Base-by-base conservation (phyloP, 2,797 vertebrate genomes). In the Scleropages formosus region DNA sequence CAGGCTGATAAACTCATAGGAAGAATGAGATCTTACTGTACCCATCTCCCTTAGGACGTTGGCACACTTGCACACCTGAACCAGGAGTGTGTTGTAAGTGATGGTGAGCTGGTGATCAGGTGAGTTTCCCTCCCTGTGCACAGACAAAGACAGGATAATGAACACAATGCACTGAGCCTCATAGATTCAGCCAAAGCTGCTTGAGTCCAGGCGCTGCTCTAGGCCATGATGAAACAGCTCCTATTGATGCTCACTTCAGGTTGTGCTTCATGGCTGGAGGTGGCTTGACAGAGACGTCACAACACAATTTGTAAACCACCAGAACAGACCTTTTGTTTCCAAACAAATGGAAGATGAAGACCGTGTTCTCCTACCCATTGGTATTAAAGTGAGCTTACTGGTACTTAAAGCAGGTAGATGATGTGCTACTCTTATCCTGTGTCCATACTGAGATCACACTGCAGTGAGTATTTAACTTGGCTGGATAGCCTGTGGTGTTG, bases 91-190 rank as follows among this genome's bases (percentile, higher is more conserved):
- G 31, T 76, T 74, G 81, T 94, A 94, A 0, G 93, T 93, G 82
- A 94, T 89, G 71, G 78, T 66, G 77, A 83, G 78, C 73, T 89
- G 87, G 75, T 93, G 86, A 75, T 89, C 87, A 1, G 92, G 88
- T 16, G 88, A 88, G 87, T 94, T 94, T 27, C 93, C 93, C 72
- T 93, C 93, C 93, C 93, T 94, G 6, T 39, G 79, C 56, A 80
- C 75, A 77, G 72, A 77, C 31, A 56, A 75, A 39, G 11, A 24
- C 15, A 77, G 20, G 72, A 26, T 44, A 67, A 73, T 46, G 13
- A 62, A 6, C 20, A 16, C 16, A 44, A 58, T 58, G n/a, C 10
- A n/a, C 24, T n/a, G 1, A 31, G 20, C 31, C 75, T 0, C 60
- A 63, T 7, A 12, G 31, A 39, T 26, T 68, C 47, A 68, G 51